Base-by-base conservation (phyloP, 2,113 vertebrate genomes). In the Rissa tridactyla region DNA sequence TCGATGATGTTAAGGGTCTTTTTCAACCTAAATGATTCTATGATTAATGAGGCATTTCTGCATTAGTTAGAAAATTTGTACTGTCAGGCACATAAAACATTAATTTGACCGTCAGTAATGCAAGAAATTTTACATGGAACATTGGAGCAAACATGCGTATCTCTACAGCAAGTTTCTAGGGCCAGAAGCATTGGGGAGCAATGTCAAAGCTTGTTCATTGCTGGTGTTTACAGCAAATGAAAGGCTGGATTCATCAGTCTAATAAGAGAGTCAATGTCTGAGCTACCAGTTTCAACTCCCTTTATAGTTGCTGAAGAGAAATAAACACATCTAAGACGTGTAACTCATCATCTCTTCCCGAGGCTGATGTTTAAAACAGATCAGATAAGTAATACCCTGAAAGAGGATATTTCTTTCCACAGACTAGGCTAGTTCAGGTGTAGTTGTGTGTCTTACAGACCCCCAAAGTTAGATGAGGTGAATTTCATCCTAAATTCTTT, bases 331-430 rank as follows among this genome's bases (percentile, higher is more conserved):
- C n/a, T 32, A 7, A 57, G 10, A 18, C 32, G 17, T 47, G 58
- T 13, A 16, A 36, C 5, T 54, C 9, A 0, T n/a, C 6, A 1
- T 13, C 47, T 38, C n/a, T 58, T 73, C 21, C 65, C 1, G 0
- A 88, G 32, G 38, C 1, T 64, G 57, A 16, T 15, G 17, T 58
- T 79, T 71, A 17, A 40, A 54, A 54, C 3, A 11, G 16, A 55
- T 19, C 16, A 69, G 40, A 25, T 30, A 6, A 36, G 25, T 19
- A 60, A 52, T 9, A n/a, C 4, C 20, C 22, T 11, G 23, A 42
- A 64, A 69, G n/a, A 64, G 30, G 22, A 5, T 5, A 11, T 47
- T 69, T 83, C 16, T 47, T 77, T 51, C 25, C 66, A 30, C 52
- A 52, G 51, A 22, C 26, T 15, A 49, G 34, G 21, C 49, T 57